Base-by-base conservation (phyloP, 2,113 vertebrate species). In the Peromyscus maniculatus region DNA sequence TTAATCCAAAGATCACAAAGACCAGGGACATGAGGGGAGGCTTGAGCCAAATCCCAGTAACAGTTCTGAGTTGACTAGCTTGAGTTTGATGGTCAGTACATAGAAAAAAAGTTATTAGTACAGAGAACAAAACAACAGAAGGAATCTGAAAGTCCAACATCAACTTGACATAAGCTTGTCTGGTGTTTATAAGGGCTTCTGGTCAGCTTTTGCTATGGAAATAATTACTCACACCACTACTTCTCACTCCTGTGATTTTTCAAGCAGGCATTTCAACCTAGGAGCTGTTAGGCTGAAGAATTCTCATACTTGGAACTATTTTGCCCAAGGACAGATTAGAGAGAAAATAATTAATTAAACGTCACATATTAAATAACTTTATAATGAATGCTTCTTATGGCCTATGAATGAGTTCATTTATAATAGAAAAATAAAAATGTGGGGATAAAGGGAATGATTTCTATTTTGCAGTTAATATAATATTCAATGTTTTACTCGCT, bases 291-390 rank as follows among this genome's bases (percentile, higher is more conserved):
- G 28, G 15, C 36, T 95, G 87, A 93, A 62, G 95, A 78, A 94
- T 95, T 94, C 67, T 95, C 67, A 94, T 91, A 78, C 55, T 96
- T 84, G 17, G 49, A 84, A 92, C 39, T 87, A 66, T 89, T 94
- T 89, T 91, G 62, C 82, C 64, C 24, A 94, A 97, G 57, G 94
- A 87, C 33, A 94, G 94, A 97, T 92, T 90, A 91, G 9, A 89
- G 59, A 79, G 64, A 96, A 97, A 97, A 97, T 92, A 97, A 94
- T 96, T 92, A 94, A 93, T 95, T 97, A 95, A 93, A 72, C 46
- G 55, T 79, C 11, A 87, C 33, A 93, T 93, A 97, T 96, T 95
- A 96, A 97, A 93, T 78, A 78, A n/a, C 43, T 95, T 96, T 92
- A 84, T 33, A 89, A 93, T n/a, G 43, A 96, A 93, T 93, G 74